Conservation (phyloP, 1,140 invertebrate species). For the Formica selysi region DNA sequence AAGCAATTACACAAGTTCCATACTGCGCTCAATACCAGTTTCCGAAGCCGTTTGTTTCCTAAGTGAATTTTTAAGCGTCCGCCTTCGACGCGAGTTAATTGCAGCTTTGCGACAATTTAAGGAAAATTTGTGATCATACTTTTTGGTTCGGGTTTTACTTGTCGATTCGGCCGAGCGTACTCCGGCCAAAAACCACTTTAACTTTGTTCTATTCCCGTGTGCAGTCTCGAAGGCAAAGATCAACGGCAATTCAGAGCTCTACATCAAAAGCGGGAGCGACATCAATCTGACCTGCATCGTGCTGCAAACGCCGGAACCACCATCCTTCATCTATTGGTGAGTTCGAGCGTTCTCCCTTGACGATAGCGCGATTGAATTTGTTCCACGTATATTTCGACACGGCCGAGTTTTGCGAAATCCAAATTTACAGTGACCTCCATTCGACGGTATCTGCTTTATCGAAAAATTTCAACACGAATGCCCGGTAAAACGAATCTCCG, state of each 20-base stretch:
- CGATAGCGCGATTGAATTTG: constrained; percentile 55
- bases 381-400: constrained; percentile 18
- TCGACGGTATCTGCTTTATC: constrained; percentile 34
- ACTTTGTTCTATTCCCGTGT: constrained; percentile 82
- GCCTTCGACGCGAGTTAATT: constrained; percentile 41
- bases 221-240: constrained; percentile 96
- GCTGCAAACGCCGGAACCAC: constrained; percentile 94
- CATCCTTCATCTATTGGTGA: constrained; percentile 95
- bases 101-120: constrained; percentile 51
- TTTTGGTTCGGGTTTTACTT: constrained; percentile 43
- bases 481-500: constrained; percentile 36
- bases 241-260: constrained; percentile 93
- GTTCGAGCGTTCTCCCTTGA: constrained; percentile 67
- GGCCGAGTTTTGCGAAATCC: constrained; percentile 43
- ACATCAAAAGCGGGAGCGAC: constrained; percentile 95
- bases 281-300: constrained; percentile 96
- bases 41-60: constrained; percentile 8
- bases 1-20: constrained; percentile 12
- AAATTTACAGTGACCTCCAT: constrained; percentile 40
- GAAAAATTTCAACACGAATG: constrained; percentile 44
- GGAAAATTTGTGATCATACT: constrained; percentile 43
- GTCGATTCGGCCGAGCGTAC: background rate
- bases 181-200: constrained; percentile 46
- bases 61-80: constrained; percentile 45
- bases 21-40: constrained; percentile 1